These are phyloP conservation scores for Anoplius nigerrimus DNA, from an alignment of 2,888 invertebrate species.

Conservation along the genomic window DNA sequence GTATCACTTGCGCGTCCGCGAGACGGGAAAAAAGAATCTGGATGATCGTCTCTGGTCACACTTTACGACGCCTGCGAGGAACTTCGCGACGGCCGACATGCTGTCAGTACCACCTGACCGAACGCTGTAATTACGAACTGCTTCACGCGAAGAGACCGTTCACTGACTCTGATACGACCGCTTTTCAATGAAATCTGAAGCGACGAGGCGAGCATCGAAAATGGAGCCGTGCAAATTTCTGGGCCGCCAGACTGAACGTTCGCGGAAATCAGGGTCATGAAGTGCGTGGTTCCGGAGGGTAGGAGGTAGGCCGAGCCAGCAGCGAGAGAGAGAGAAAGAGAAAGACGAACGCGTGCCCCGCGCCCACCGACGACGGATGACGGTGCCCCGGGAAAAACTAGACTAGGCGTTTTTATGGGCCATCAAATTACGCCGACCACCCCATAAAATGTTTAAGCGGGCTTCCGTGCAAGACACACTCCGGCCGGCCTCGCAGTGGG, in stretches of 20 bases:
- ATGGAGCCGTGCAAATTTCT: too few relatives aligned
- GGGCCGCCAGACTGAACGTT: slow-evolving; percentile 45
- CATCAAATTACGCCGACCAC: slow-evolving; percentile 75
- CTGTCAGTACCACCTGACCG: too few relatives aligned
- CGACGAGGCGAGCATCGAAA: too few relatives aligned
- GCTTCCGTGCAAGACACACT: slow-evolving; percentile 70
- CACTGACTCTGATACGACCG: too few relatives aligned
- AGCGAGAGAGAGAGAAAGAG: too few relatives aligned
- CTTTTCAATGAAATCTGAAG: too few relatives aligned
- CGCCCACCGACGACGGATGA: slow-evolving; percentile 57
- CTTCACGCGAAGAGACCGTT: too few relatives aligned
- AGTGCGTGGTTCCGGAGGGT: slow-evolving; percentile 27
- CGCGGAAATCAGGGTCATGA: slow-evolving; percentile 58
- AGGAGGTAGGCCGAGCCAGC: too few relatives aligned
- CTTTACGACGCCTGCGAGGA: too few relatives aligned
- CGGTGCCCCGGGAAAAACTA: slow-evolving; percentile 70
- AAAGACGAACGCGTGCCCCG: slow-evolving; percentile 56
- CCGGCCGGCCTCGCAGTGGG: slow-evolving; percentile 52
- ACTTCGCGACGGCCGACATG: too few relatives aligned
- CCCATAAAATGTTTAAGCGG: slow-evolving; percentile 74
- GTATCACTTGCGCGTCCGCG: slow-evolving; percentile 29
- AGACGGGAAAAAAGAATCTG: too few relatives aligned
- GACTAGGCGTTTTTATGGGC: slow-evolving; percentile 74
- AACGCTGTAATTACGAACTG: too few relatives aligned
- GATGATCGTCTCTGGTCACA: neutral